Base-by-base conservation (phyloP, 2,797 vertebrate genomes). In the Anas bahamensis region DNA sequence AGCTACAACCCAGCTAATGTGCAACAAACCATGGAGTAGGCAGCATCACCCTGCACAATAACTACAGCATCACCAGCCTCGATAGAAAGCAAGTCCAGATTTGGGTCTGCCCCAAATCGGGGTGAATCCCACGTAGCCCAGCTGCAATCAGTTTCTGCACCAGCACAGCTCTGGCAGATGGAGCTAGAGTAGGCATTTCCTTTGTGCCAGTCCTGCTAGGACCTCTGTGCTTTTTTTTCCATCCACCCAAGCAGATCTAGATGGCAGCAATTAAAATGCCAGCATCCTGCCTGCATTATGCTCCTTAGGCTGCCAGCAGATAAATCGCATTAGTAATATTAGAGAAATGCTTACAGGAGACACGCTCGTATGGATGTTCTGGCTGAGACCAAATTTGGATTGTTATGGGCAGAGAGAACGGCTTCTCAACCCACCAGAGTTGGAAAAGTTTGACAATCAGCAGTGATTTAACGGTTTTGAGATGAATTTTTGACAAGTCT, bases 311-410 rank as follows among this genome's bases (percentile, higher is more conserved):
- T 88, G 75, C 82, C 70, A 42, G 84, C 57, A 78, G 37, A 68
- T 41, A 68, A 61, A 44, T 5, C 2, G 15, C 74, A 50, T 24
- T 0, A 61, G 55, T 11, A 52, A 1, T 3, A 31, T 11, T 1
- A 52, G 69, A 1, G 75, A 74, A 70, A 17, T 7, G 17, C 4
- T 59, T 7, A 4, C 9, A 37, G 61, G 44, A 69, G 41, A 73
- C 66, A 82, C 2, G 12, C 48, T 56, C n/a, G 4, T 8, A 2
- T 1, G 29, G 66, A 60, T 24, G 31, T 35, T 50, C n/a, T 42
- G 33, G 41, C 48, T 18, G 46, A 83, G 55, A 59, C 26, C 26
- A 63, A 50, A 31, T 1, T 15, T 12, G 23, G 23, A 21, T 61
- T 37, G 21, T 18, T 57, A 17, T 4, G 59, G 71, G 35, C 33